These are phyloP conservation scores for Pseudocheirus occidentalis DNA, from an alignment of 2,797 vertebrate species.

Conservation along the genomic window DNA sequence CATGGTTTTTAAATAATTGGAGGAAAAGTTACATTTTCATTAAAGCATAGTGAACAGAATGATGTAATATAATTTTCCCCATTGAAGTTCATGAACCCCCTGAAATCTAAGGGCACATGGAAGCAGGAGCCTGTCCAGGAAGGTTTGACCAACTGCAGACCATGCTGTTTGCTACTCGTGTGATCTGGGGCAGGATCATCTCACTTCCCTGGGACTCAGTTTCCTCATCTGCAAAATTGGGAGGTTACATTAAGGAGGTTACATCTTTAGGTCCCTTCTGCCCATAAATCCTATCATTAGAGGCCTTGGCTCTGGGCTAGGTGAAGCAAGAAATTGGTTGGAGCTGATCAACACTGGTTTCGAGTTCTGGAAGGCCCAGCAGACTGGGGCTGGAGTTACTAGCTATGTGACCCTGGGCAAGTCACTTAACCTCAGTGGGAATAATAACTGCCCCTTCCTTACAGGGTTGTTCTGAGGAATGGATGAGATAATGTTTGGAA, in stretches of 20 bases:
- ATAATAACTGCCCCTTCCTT: not conserved
- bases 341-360: conserved; percentile 2
- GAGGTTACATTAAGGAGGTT: not conserved
- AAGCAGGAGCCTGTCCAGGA: not conserved
- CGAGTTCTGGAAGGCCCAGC: not conserved
- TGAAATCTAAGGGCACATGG: not conserved
- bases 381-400: not conserved
- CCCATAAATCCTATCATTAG: not conserved
- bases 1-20: not conserved
- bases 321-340: not conserved
- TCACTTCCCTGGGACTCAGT: not conserved
- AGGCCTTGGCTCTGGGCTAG: not conserved
- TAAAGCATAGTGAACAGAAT: not conserved
- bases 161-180: not conserved
- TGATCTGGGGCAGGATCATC: not conserved
- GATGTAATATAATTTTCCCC: not conserved
- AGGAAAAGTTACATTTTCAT: not conserved
- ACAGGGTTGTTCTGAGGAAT: not conserved
- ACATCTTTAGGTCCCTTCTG: not conserved
- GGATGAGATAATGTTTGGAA: not conserved
- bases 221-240: not conserved
- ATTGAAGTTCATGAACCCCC: not conserved
- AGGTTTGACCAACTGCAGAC: not conserved
- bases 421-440: not conserved
- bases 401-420: not conserved